Percentiles rank a stretch among this genome's conserved stretches.
phyloP scores from a whole-genome alignment of 2,888 invertebrate genomes.

The Entomobrya multifasciata region DNA sequence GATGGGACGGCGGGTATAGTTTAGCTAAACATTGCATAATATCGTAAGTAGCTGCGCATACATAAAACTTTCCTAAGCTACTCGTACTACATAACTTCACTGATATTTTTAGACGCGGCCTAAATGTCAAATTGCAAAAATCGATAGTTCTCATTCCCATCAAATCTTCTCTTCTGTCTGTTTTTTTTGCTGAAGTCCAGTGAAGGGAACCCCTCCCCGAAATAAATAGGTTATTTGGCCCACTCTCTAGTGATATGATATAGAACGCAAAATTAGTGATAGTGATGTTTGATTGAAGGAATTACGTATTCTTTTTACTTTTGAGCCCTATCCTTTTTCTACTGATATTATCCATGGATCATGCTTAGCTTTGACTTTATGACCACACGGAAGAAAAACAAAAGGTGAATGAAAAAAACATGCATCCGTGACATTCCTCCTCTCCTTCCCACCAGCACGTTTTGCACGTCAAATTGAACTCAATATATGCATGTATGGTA shows the following conservation, averaged over 20 bases:
- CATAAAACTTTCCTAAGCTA: too few relatives aligned
- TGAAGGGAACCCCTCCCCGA: too few relatives aligned
- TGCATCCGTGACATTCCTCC: not conserved
- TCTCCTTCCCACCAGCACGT: conserved; percentile 1
- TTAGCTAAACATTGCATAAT: too few relatives aligned
- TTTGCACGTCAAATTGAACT: not conserved
- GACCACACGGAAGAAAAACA: not conserved
- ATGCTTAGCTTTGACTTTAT: not conserved
- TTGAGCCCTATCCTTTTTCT: not conserved
- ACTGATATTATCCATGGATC: not conserved
- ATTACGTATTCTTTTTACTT: too few relatives aligned
- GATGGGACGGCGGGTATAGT: too few relatives aligned
- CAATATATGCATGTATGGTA: not conserved
- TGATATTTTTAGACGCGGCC: conserved; percentile 21
- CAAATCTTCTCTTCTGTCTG: not conserved
- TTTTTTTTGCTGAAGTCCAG: too few relatives aligned
- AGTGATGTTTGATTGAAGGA: too few relatives aligned
- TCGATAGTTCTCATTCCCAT: conserved; percentile 9
- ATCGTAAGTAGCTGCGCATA: too few relatives aligned
- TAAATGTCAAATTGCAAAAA: conserved; percentile 40
- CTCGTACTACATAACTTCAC: conserved; percentile 11
- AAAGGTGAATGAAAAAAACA: too few relatives aligned
- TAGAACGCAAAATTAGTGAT: too few relatives aligned
- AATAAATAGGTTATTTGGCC: too few relatives aligned
- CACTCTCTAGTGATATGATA: too few relatives aligned